Base-by-base conservation (phyloP, 2,888 invertebrate species). In the Chrysotoxum bicinctum region DNA sequence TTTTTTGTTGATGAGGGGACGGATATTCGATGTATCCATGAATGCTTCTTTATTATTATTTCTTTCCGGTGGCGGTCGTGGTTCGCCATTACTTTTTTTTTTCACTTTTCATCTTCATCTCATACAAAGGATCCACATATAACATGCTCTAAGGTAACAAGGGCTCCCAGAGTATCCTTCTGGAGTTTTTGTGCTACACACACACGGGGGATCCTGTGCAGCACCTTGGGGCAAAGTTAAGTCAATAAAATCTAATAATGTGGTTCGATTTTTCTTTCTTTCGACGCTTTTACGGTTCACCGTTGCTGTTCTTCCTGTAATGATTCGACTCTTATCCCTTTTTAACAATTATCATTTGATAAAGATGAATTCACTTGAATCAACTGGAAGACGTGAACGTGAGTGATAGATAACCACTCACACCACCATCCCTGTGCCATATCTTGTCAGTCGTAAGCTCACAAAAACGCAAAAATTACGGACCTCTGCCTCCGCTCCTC, bases 201-300 rank as follows among this genome's bases (percentile, higher is more conserved):
- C n/a, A n/a, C n/a, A n/a, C n/a, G n/a, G n/a, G 35, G 26, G 8
- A 52, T 52, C 0, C 4, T 26, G 52, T 16, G 23, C 4, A 12
- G 1, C 37, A 37, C 62, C 76, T 43, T 50, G 14, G 21, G 70
- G 81, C 81, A 77, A 77, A 77, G 73, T 81, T 73, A 85, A 85
- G 85, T 85, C 81, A 85, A 85, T 85, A 85, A 85, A 85, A 85
- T 85, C 85, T 76, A 85, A 85, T 85, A 85, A 76, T 85, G 76
- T 76, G 62, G 81, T 81, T 85, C 81, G 68, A 77, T 85, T 73
- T 81, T 73, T 73, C 64, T 74, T 69, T 60, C 37, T 32, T 14
- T 40, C 48, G 62, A 64, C 62, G 60, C 58, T 68, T 78, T 78
- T 62, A 70, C 48, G 62, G 82, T 74, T 64, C 54, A 43, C 43